Evolutionary conservation across 1,140 invertebrate species (phyloP), one percentile per base, ranked within the genome.

Genomic region (Rhopalosiphum padi): DNA sequence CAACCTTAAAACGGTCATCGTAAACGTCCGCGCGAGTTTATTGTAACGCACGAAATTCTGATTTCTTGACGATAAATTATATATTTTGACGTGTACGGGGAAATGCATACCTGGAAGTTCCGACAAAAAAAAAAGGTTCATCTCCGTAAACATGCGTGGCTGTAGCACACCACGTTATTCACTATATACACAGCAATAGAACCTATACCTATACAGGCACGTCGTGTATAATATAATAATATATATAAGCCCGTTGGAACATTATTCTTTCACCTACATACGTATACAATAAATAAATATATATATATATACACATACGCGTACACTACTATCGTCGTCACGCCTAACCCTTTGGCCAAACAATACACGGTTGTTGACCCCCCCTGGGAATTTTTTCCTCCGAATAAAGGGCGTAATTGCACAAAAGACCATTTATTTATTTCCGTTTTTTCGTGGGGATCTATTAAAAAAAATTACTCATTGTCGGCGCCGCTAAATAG

Each of bases 401-500:
- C 82, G 77, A 86, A 86, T 53, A 85, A 53, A 93, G 91, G 91
- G 82, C 48, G 91, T 93, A 93, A 93, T 93, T 85, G 91, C 82
- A 93, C 91, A 93, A 93, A 93, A 93, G 91, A 53, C 46, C 91
- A 86, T 93, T 93, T 93, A 93, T 93, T 93, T 93, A 93, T 93
- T 93, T 93, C 91, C 91, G 77, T 93, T 93, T 91, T 91, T 93
- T 43, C 48, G 48, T n/a, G 91, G 91, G 91, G 91, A 85, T 93
- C 46, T 83, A 43, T 93, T 53, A 85, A 86, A 93, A 93, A 85
- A 93, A 93, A 93, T 51, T 30, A 86, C 91, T 93, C 91, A 93
- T 93, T 93, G 91, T 93, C 91, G 91, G 91, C 77, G 91, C 82
- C 77, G 91, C 82, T 93, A 93, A 93, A 93, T 93, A 93, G 91